Conservation (phyloP, 2,113 vertebrate genomes). For the Otolemur garnettii region DNA sequence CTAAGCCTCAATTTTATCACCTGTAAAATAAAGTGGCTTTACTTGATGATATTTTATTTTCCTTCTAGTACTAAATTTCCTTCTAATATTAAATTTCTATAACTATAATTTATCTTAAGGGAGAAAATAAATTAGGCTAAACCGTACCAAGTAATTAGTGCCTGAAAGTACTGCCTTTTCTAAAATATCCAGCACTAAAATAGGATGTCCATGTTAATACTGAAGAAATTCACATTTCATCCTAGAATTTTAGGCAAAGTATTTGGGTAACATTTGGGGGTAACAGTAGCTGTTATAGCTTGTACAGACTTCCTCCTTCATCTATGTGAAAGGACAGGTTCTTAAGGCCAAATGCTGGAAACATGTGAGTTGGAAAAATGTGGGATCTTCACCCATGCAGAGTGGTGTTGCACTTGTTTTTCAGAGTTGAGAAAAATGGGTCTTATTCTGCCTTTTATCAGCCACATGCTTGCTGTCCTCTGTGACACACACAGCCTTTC, state of each 20-base stretch:
- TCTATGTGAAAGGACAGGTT: constrained; percentile 18
- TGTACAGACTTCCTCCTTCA: not conserved
- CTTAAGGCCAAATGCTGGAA: constrained; percentile 50
- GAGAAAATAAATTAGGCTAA: constrained; percentile 39
- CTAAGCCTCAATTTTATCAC: constrained; percentile 66
- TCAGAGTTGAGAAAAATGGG: constrained; percentile 21
- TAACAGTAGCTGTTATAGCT: constrained; percentile 30
- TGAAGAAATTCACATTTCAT: constrained; percentile 47
- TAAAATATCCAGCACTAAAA: constrained; percentile 51
- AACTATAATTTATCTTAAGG: constrained; percentile 17
- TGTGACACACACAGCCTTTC: not conserved
- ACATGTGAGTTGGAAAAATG: not conserved
- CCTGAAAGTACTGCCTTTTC: constrained; percentile 5
- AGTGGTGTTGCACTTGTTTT: not conserved
- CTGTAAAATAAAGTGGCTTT: constrained; percentile 61
- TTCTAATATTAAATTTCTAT: constrained; percentile 25
- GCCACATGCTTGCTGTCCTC: not conserved
- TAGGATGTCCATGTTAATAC: constrained; percentile 31
- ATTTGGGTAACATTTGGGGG: not conserved
- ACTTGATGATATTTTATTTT: constrained; percentile 48
- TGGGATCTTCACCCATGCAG: not conserved
- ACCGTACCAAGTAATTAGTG: constrained; percentile 34
- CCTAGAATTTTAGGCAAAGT: constrained; percentile 46
- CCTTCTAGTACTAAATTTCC: constrained; percentile 47
- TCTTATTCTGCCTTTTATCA: not conserved